A percentile compares a stretch with the other conserved stretches of the same genome.
phyloP scores from a whole-genome alignment of 64 coral and sea anemone genomes.

The Actinia tenebrosa region DNA sequence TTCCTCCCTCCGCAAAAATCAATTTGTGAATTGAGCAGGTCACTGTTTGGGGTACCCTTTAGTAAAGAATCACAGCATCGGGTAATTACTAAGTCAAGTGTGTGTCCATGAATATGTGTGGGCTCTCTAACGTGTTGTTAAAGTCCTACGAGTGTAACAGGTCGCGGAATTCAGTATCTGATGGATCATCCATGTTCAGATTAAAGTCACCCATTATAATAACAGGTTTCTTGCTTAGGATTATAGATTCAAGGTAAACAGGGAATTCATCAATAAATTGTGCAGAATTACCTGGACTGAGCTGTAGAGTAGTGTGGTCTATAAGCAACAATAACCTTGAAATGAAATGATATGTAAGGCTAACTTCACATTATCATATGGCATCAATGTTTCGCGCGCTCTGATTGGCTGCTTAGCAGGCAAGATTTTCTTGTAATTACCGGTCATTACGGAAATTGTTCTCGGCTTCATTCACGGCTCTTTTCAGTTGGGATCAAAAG shows the following conservation, averaged over 20 bases:
- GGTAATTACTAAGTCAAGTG: constrained; percentile 42
- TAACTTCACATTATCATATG: not conserved
- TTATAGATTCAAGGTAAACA: not conserved
- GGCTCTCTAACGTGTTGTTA: constrained; percentile 22
- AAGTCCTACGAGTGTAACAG: constrained; percentile 23
- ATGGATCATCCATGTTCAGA: constrained; percentile 26
- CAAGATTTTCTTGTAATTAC: no score
- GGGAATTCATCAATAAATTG: not conserved
- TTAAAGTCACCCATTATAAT: constrained; percentile 32
- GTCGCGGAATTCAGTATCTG: constrained; percentile 21
- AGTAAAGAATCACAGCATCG: not conserved
- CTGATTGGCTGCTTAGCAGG: no score
- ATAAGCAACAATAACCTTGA: not conserved
- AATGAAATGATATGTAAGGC: not conserved
- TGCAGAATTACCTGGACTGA: not conserved
- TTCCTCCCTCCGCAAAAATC: no score
- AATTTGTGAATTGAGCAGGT: no score
- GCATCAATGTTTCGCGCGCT: no score
- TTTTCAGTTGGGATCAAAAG: no score
- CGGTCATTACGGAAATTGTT: no score
- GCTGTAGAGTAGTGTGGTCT: not conserved
- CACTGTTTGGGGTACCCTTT: not conserved
- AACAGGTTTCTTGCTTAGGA: not conserved
- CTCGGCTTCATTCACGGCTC: no score
- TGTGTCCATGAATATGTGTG: constrained; percentile 29